Evolutionary conservation across 2,113 vertebrate species (phyloP).

Genomic region (Microcebus lehilahytsara): DNA sequence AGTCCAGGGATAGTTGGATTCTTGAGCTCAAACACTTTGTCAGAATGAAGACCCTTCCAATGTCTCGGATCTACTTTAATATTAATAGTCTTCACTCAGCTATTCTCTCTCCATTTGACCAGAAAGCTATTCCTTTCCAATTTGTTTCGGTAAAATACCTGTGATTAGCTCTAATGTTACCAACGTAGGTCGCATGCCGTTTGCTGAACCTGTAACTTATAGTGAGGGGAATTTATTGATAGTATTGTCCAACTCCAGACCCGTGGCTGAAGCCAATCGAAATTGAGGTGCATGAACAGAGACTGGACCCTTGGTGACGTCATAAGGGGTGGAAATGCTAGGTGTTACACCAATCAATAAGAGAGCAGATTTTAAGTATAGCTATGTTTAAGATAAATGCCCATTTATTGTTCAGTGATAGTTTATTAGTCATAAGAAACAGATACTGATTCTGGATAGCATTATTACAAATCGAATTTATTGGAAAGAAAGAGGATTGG

Average conservation of each 20-base stretch:
- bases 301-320: background rate
- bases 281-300: background rate
- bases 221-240: background rate
- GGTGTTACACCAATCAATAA: background rate
- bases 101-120: background rate
- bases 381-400: background rate
- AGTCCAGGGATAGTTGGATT: background rate
- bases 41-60: background rate
- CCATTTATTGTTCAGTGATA: background rate
- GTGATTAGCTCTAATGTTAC: background rate
- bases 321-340: background rate
- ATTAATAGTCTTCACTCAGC: background rate
- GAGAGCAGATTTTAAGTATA: background rate
- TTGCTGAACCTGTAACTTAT: background rate
- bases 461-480: background rate
- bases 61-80: background rate
- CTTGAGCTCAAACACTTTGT: background rate
- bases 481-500: background rate
- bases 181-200: background rate
- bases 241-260: background rate
- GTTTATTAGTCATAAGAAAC: background rate
- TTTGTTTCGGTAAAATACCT: background rate
- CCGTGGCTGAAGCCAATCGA: background rate
- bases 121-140: background rate
- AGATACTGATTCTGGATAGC: background rate